Conservation (phyloP, 2,113 vertebrate genomes). For the Azemiops feae region DNA sequence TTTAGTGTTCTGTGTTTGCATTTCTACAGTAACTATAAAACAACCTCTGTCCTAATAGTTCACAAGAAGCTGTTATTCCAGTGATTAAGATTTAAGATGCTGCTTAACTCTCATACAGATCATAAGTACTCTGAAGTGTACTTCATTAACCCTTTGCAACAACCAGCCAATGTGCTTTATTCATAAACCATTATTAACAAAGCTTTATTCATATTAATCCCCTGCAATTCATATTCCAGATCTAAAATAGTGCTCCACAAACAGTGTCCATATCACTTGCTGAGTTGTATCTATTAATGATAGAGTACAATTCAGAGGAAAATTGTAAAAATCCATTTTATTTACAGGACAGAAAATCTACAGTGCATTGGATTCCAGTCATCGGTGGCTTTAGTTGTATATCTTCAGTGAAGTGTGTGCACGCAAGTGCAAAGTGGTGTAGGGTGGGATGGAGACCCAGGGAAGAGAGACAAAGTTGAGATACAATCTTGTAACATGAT, state of each 20-base stretch:
- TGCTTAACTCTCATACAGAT: not conserved
- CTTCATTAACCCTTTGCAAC: not conserved
- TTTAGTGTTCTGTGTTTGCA: not conserved
- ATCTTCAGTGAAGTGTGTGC: conserved; percentile 19
- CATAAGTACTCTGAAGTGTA: not conserved
- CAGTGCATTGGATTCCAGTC: conserved; percentile 21
- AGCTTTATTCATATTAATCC: not conserved
- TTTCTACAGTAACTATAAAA: not conserved
- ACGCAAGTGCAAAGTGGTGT: not conserved
- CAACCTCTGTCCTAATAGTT: not conserved
- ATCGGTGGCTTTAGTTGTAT: not conserved
- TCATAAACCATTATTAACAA: not conserved
- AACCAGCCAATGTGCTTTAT: not conserved
- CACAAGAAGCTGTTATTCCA: not conserved
- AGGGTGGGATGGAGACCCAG: not conserved
- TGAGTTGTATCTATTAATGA: not conserved
- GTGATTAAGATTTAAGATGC: not conserved
- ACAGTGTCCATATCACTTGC: not conserved
- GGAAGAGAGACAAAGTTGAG: not conserved
- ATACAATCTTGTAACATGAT: conserved; percentile 23
- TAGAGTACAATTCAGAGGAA: conserved; percentile 29
- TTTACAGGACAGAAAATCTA: conserved; percentile 58
- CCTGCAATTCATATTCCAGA: not conserved
- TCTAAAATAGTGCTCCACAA: not conserved
- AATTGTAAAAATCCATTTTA: conserved; percentile 54